Conservation (phyloP, 2,888 invertebrate genomes). For the Ellobium chinense region DNA sequence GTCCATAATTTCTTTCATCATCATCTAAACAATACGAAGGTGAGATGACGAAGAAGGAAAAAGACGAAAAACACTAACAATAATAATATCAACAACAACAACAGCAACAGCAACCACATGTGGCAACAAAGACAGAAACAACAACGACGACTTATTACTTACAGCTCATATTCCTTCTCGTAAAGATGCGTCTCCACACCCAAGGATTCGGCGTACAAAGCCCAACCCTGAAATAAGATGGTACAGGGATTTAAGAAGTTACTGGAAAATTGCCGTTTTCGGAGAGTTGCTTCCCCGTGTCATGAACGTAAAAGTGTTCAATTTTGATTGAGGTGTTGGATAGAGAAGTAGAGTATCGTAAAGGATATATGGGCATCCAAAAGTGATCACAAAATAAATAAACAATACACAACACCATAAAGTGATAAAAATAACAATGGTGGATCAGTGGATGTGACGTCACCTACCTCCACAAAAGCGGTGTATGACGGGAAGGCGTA, state of each 20-base stretch:
- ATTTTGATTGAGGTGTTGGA: too few relatives aligned
- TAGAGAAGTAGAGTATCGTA: background rate
- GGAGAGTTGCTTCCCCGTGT: too few relatives aligned
- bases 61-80: too few relatives aligned
- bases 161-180: slow-evolving; percentile 72
- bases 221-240: slow-evolving; percentile 79
- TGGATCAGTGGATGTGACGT: background rate
- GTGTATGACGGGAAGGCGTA: slow-evolving; percentile 70
- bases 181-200: slow-evolving; percentile 77
- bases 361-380: background rate
- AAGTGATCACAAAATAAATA: too few relatives aligned
- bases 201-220: slow-evolving; percentile 74
- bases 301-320: too few relatives aligned
- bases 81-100: too few relatives aligned
- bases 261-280: too few relatives aligned
- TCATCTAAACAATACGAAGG: background rate
- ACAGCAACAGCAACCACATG: too few relatives aligned
- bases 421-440: background rate
- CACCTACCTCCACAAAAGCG: slow-evolving; percentile 52
- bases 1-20: background rate
- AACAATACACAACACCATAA: too few relatives aligned
- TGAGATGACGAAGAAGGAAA: too few relatives aligned
- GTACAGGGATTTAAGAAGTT: too few relatives aligned
- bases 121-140: background rate
- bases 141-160: slow-evolving; percentile 48